phyloP scores from a whole-genome alignment of 2,797 vertebrate species.

The Karalla daura region DNA sequence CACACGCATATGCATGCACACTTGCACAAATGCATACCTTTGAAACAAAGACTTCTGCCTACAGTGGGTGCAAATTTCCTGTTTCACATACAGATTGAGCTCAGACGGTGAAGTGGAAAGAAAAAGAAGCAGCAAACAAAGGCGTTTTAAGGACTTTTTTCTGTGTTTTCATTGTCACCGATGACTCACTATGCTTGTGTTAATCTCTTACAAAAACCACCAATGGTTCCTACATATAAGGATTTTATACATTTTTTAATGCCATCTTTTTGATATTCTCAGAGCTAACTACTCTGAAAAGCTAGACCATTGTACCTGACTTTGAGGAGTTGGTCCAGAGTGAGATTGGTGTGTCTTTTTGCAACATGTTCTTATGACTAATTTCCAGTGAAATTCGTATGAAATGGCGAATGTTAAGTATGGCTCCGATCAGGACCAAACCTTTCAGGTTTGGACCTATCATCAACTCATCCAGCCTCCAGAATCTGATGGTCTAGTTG shows the following conservation, averaged over 20 bases:
- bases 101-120: not conserved
- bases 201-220: constrained; percentile 24
- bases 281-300: constrained; percentile 7
- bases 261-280: constrained; percentile 16
- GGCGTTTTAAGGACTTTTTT: constrained; percentile 24
- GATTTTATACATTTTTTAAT: constrained; percentile 22
- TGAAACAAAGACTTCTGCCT: constrained; percentile 19
- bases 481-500: no score
- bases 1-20: constrained; percentile 8
- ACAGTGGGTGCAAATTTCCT: constrained; percentile 10
- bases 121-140: not conserved
- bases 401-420: no score
- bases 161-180: constrained; percentile 18
- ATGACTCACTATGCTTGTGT: constrained; percentile 34
- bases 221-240: constrained; percentile 11
- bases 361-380: not conserved
- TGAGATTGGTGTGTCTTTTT: no score
- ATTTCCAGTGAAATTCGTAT: no score
- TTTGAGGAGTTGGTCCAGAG: no score
- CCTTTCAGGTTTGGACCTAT: no score
- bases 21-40: constrained; percentile 11
- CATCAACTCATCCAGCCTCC: no score
- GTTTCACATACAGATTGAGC: constrained; percentile 17
- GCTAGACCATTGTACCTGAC: not conserved
- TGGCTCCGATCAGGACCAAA: no score